These are phyloP conservation scores for Pollimyrus isidori DNA, from an alignment of 2,113 vertebrate genomes.

Conservation along the genomic window DNA sequence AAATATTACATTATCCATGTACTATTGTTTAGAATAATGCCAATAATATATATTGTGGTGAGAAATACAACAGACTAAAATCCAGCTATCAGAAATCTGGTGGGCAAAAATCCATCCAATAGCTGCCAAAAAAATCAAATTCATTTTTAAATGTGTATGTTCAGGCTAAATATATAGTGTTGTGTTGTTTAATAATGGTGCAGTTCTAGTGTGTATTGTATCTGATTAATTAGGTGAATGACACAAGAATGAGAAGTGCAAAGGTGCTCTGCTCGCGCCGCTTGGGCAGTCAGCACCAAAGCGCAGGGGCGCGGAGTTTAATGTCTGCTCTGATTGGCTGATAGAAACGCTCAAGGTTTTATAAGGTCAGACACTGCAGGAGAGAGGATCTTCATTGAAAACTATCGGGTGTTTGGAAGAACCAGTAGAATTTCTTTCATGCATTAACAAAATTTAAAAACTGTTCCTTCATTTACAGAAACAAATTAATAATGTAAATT, in stretches of 20 bases:
- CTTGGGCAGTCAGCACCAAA: background rate
- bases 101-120: background rate
- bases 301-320: slow-evolving; percentile 22
- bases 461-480: background rate
- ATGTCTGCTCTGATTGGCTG: slow-evolving; percentile 43
- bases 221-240: background rate
- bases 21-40: background rate
- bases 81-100: background rate
- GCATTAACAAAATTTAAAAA: background rate
- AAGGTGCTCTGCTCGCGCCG: background rate
- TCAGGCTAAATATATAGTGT: background rate
- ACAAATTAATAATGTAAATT: background rate
- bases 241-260: background rate
- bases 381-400: background rate
- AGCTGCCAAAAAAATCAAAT: background rate
- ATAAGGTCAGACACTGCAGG: background rate
- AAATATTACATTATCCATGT: background rate
- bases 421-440: background rate
- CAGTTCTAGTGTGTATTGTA: background rate
- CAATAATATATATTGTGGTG: background rate
- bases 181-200: background rate
- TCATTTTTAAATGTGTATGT: background rate
- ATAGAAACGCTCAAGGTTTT: background rate
- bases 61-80: background rate
- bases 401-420: background rate